Evolutionary conservation across 1,140 invertebrate species (phyloP).

Genomic region (Cataglyphis hispanica): DNA sequence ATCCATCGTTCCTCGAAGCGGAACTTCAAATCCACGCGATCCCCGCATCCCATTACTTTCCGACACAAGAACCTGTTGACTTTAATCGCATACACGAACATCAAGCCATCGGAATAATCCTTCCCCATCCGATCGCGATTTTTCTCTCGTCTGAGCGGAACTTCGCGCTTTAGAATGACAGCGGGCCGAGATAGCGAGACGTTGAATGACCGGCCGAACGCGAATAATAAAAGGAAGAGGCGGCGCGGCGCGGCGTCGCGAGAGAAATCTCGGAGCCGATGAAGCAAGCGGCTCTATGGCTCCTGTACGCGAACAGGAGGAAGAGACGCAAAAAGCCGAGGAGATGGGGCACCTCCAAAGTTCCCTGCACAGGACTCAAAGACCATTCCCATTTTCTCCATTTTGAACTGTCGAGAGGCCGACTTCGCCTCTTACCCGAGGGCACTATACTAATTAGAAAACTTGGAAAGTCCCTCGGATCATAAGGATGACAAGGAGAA

Average conservation of each 20-base stretch:
- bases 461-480: slow-evolving; percentile 73
- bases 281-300: slow-evolving; percentile 69
- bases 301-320: slow-evolving; percentile 5
- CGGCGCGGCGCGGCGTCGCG: slow-evolving; percentile 23
- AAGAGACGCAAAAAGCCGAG: background rate
- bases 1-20: slow-evolving; percentile 8
- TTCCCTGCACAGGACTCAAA: slow-evolving; percentile 68
- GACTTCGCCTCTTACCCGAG: slow-evolving; percentile 67
- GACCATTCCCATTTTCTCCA: slow-evolving; percentile 65
- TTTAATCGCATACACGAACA: slow-evolving; percentile 66
- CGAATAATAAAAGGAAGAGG: slow-evolving; percentile 64
- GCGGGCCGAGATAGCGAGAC: background rate
- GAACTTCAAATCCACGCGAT: background rate
- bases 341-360: slow-evolving; percentile 38
- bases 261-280: slow-evolving; percentile 65
- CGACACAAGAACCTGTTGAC: slow-evolving; percentile 68
- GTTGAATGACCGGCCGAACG: slow-evolving; percentile 10
- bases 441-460: slow-evolving; percentile 81
- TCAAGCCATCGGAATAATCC: slow-evolving; percentile 61
- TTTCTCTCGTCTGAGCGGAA: background rate
- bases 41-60: slow-evolving; percentile 61
- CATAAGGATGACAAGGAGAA: slow-evolving; percentile 62
- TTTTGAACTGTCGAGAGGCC: slow-evolving; percentile 71
- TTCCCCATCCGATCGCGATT: background rate
- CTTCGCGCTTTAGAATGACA: slow-evolving; percentile 29